phyloP scores from a whole-genome alignment of 2,888 invertebrate species.

The Pseudococcus viburni region DNA sequence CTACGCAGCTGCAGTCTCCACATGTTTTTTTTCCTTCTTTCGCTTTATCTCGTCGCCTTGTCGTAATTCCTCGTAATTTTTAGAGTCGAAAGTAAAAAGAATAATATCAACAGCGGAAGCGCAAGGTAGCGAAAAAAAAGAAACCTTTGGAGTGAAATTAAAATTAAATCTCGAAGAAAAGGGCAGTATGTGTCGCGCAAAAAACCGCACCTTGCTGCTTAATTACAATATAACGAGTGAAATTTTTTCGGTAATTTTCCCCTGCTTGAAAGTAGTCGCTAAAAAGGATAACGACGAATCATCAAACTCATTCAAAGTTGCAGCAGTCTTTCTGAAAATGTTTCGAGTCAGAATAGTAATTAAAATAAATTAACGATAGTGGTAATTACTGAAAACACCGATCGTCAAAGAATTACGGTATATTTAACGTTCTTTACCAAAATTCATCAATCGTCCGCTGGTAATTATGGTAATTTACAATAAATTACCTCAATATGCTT shows the following conservation, averaged over 20 bases:
- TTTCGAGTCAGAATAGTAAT: too few relatives aligned
- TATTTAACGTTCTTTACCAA: neutral
- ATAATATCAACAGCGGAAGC: neutral
- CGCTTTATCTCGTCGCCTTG: neutral
- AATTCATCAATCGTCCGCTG: neutral
- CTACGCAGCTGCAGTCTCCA: neutral
- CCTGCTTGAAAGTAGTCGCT: neutral
- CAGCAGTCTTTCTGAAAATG: too few relatives aligned
- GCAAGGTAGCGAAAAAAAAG: neutral
- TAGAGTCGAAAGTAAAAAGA: neutral
- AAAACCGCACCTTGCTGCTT: neutral
- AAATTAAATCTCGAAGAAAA: neutral
- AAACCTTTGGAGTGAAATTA: neutral
- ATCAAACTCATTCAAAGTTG: neutral
- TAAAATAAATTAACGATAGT: too few relatives aligned
- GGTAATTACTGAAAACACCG: too few relatives aligned
- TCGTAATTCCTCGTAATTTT: neutral
- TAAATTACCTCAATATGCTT: neutral
- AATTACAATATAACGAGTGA: neutral
- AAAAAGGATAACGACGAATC: neutral
- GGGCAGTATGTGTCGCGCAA: neutral
- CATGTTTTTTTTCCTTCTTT: neutral
- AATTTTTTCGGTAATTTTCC: neutral
- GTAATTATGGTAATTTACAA: neutral
- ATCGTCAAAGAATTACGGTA: neutral